Evolutionary conservation across 2,113 vertebrate genomes (phyloP), one percentile per base, ranked within the genome.

Genomic region (Eubucco bourcierii): DNA sequence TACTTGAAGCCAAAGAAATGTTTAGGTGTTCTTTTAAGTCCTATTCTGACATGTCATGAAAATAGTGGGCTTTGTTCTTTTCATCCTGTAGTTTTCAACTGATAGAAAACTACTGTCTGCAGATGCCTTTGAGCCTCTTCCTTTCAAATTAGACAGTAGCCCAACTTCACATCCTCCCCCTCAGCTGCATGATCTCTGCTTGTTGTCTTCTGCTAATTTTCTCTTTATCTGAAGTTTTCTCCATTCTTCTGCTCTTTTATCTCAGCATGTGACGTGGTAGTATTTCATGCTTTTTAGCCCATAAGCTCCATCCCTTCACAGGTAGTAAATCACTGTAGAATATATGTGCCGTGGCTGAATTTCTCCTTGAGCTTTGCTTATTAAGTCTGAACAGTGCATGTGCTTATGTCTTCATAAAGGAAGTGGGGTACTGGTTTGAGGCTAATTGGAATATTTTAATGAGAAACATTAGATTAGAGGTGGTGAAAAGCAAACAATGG

Each of bases 131-230:
- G 21, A 88, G 16, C 15, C 55, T 74, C 33, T 67, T 50, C 28
- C 46, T 68, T 74, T 46, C 47, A 39, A 41, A 16, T 56, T 74
- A 84, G 31, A 10, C 44, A 55, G 79, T 1, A 0, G 27, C 23
- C 10, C 53, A 58, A 25, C 34, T 75, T n/a, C 31, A 6, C 23
- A 21, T 58, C 10, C 10, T 52, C 5, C 15, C 31, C 11, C 33
- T n/a, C 33, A 78, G 28, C 44, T 88, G 17, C 29, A 25, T 46
- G 64, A 20, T 60, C 64, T 41, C 33, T 71, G 29, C 66, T 81
- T 79, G 24, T 56, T 91, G 80, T 61, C 55, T 66, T 87, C 80
- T 82, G 83, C 55, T 81, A n/a, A 79, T 92, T 93, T 95, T 53
- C 37, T 86, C 41, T 56, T 81, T 81, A 21, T 78, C 28, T 84